phyloP scores from a whole-genome alignment of 2,113 vertebrate genomes.

The Ibidorhyncha struthersii region DNA sequence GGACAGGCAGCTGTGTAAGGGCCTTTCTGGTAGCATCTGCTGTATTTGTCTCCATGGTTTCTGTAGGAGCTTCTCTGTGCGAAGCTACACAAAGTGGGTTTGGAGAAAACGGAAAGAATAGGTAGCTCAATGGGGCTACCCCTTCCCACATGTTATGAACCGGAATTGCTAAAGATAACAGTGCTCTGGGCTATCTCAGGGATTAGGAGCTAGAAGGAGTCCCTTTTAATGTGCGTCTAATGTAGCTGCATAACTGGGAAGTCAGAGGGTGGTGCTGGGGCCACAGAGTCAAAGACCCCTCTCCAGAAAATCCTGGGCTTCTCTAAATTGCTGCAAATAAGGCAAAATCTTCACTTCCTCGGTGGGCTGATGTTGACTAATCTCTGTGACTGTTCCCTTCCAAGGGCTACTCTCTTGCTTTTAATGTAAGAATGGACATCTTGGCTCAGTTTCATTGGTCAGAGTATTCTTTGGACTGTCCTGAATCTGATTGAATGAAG shows the following conservation, averaged over 20 bases:
- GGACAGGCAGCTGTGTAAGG: background rate
- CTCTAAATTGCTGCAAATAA: background rate
- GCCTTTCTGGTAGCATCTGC: background rate
- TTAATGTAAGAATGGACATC: background rate
- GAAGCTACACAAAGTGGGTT: background rate
- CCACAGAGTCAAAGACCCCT: background rate
- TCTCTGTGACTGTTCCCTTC: background rate
- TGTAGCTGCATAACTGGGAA: background rate
- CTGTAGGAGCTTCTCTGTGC: background rate
- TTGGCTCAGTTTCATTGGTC: background rate
- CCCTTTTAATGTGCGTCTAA: background rate
- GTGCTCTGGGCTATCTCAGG: background rate
- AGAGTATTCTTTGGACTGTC: background rate
- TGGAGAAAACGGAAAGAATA: background rate
- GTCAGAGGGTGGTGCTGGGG: background rate
- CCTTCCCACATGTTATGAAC: background rate
- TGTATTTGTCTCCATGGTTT: background rate
- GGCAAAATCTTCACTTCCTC: background rate
- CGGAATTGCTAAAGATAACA: background rate
- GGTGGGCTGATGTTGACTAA: background rate
- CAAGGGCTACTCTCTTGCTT: background rate
- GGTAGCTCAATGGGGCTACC: background rate
- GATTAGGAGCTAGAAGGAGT: background rate
- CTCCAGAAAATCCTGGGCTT: background rate
- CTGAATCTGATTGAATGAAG: background rate